phyloP scores from a whole-genome alignment of 2,797 vertebrate species.

The Nyctalus aviator region DNA sequence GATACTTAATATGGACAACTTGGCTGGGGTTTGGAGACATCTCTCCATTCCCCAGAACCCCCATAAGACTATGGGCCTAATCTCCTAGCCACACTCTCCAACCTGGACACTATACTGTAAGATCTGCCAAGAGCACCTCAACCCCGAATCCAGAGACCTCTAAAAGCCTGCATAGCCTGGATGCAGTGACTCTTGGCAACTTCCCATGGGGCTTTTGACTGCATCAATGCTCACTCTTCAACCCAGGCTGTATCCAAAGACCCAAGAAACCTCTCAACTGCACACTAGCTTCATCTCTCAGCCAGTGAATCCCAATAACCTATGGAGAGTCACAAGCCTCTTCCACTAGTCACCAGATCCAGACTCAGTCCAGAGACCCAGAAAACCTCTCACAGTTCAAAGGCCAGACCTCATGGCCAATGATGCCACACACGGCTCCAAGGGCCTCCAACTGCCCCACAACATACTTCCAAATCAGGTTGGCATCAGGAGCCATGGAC shows the following conservation, averaged over 20 bases:
- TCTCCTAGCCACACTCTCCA: neutral
- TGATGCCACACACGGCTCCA: neutral
- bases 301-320: neutral
- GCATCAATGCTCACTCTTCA: neutral
- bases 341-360: neutral
- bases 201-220: neutral
- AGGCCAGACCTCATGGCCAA: neutral
- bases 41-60: neutral
- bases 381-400: neutral
- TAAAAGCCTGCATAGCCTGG: neutral
- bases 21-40: neutral
- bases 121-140: neutral
- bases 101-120: neutral
- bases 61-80: neutral
- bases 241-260: neutral
- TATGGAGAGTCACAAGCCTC: neutral
- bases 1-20: neutral
- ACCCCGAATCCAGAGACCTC: neutral
- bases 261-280: neutral
- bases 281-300: neutral
- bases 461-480: neutral
- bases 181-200: neutral
- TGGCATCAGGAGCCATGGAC: neutral
- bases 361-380: constrained; percentile 18
- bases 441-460: neutral